These are phyloP conservation scores for Encarsia formosa DNA, from an alignment of 2,888 invertebrate species.

Conservation along the genomic window DNA sequence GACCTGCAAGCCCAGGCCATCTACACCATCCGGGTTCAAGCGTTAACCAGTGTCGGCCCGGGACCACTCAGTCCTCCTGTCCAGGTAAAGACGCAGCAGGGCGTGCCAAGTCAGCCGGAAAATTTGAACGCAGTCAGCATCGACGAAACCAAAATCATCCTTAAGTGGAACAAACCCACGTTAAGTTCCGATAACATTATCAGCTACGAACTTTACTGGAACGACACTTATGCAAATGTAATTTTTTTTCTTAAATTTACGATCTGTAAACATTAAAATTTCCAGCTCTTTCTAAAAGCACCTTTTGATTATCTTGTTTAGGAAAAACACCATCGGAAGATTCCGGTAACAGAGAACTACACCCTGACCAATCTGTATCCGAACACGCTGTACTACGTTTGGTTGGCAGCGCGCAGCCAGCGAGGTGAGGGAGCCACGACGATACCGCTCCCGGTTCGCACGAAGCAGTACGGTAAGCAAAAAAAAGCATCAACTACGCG, in stretches of 20 bases:
- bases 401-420: slow-evolving; percentile 91
- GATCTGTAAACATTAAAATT: not conserved
- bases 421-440: slow-evolving; percentile 94
- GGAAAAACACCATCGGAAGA: slow-evolving; percentile 80
- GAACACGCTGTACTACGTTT: slow-evolving; percentile 93
- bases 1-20: slow-evolving; percentile 88
- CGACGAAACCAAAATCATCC: slow-evolving; percentile 84
- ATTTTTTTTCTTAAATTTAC: not conserved
- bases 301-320: slow-evolving; percentile 28
- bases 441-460: slow-evolving; percentile 88
- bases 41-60: slow-evolving; percentile 89
- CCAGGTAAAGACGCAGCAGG: slow-evolving; percentile 97
- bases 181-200: slow-evolving; percentile 90
- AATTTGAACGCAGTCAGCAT: slow-evolving; percentile 82
- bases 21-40: slow-evolving; percentile 91
- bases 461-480: slow-evolving; percentile 95
- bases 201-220: slow-evolving; percentile 96
- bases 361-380: slow-evolving; percentile 88
- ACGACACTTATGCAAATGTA: slow-evolving; percentile 86
- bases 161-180: slow-evolving; percentile 89
- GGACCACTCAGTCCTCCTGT: slow-evolving; percentile 94
- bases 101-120: slow-evolving; percentile 95
- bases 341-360: slow-evolving; percentile 79
- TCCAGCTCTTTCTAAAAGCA: not conserved
- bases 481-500: no score